Conservation (phyloP, 1,140 invertebrate species). For the Bombus breviceps region DNA sequence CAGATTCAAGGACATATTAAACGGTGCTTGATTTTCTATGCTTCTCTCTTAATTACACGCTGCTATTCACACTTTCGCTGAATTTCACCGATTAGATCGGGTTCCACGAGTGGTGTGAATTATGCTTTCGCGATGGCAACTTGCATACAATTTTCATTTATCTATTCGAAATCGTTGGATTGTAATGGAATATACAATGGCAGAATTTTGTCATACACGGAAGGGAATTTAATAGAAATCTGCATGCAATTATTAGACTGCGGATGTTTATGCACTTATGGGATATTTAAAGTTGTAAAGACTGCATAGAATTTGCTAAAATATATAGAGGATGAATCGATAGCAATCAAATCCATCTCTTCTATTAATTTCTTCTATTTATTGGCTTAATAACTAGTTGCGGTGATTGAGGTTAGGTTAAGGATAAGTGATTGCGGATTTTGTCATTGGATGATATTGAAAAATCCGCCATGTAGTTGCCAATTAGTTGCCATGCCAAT, state of each 20-base stretch:
- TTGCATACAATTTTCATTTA: not conserved
- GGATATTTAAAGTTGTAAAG: no score
- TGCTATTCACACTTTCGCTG: constrained; percentile 36
- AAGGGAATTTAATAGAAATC: no score
- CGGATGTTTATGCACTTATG: no score
- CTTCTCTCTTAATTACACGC: constrained; percentile 2
- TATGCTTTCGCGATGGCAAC: not conserved
- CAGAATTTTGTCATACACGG: not conserved
- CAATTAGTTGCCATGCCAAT: no score
- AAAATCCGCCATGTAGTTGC: no score
- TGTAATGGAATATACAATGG: not conserved
- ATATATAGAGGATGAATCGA: no score
- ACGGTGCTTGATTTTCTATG: not conserved
- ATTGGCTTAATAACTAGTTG: accelerated
- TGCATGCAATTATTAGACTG: no score
- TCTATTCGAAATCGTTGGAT: not conserved
- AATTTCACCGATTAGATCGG: constrained; percentile 41
- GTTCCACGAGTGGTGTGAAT: constrained; percentile 6
- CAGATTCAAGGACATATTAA: not conserved
- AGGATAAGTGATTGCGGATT: no score
- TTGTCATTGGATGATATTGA: no score
- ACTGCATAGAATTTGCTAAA: accelerated
- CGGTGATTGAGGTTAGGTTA: no score
- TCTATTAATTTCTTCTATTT: no score
- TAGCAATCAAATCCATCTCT: no score